Evolutionary conservation across 2,113 vertebrate species (phyloP).

Genomic region (Elaphurus davidianus): DNA sequence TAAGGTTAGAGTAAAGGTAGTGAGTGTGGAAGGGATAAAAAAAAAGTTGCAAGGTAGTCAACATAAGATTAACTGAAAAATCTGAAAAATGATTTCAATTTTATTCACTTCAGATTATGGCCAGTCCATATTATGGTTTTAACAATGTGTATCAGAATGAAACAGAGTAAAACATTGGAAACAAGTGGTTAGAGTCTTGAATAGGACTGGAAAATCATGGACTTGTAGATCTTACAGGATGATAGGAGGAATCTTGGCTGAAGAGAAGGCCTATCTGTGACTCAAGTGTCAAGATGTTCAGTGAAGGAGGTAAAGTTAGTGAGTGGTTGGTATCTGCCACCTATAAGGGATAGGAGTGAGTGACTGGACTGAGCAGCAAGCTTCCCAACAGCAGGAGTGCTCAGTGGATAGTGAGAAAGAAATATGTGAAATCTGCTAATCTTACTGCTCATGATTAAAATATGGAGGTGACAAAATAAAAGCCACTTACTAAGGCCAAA

Average conservation of each 20-base stretch:
- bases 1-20: background rate
- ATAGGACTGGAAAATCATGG: background rate
- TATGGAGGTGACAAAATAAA: background rate
- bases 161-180: background rate
- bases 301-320: background rate
- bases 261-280: background rate
- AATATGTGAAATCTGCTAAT: background rate
- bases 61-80: background rate
- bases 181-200: background rate
- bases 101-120: background rate
- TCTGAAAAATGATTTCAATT: background rate
- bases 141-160: background rate
- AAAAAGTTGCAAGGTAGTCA: background rate
- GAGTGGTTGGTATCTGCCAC: background rate
- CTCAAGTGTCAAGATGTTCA: background rate
- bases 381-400: rapidly evolving
- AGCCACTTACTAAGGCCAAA: background rate
- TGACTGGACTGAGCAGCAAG: background rate
- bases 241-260: background rate
- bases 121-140: background rate
- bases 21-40: background rate
- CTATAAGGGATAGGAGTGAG: background rate
- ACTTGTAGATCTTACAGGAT: background rate
- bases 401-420: background rate
- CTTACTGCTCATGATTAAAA: background rate